Evolutionary conservation across 2,113 vertebrate species (phyloP), one percentile per base, ranked within the genome.

Genomic region (Ranitomeya variabilis): DNA sequence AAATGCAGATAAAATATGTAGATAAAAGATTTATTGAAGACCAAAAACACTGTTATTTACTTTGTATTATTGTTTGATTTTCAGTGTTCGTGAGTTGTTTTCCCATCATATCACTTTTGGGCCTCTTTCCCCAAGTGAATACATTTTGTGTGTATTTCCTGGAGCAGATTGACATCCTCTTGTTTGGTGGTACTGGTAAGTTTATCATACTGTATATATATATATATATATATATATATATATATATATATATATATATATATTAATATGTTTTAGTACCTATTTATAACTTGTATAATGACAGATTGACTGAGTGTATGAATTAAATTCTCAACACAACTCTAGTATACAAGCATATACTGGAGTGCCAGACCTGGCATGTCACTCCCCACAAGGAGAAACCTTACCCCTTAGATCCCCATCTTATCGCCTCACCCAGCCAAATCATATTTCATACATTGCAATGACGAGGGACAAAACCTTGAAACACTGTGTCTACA

Each of bases 61-160:
- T 64, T 64, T 66, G 10, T 60, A 55, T 89, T 71, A 11, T 71
- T 60, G 13, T 31, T 87, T 12, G n/a, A 23, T 55, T 90, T 92
- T 78, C 93, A 99, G 98, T 95, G 9, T 97, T 99, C 90, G 95
- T 97, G 2, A 97, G 96, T 92, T 98, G 97, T 93, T 99, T 99
- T 92, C 98, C 98, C 8, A 93, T 97, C 57, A 97, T 96, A 86
- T 99, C 99, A 91, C 96, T 99, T 77, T 94, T 99, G 23, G 98
- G 98, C 54, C 97, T 99, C 90, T 97, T 99, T 90, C 98, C 98
- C 62, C 98, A 99, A 94, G 97, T 99, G 93, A 97, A 99, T 94
- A 99, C 98, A 57, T 99, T 99, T 91, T 94, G 95, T 89, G 96
- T 96, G 76, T 99, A 99, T 91, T 92, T 99, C 89, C 91, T 99